phyloP scores from a whole-genome alignment of 2,888 invertebrate genomes.

The Ophioninae sp. region DNA sequence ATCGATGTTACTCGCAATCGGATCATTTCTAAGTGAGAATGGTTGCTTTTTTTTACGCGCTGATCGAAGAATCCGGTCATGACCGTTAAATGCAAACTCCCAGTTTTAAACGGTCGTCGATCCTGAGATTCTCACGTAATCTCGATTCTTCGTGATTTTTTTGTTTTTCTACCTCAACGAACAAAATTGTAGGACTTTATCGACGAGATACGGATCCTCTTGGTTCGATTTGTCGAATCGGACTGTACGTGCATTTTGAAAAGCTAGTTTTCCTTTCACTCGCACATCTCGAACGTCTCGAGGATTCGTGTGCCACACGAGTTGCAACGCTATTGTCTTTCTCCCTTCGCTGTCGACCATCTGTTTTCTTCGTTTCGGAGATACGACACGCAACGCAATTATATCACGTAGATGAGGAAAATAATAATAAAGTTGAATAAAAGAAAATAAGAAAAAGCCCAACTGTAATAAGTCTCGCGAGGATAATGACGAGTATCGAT shows the following conservation, averaged over 20 bases:
- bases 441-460: not conserved
- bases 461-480: constrained; percentile 33
- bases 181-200: constrained; percentile 28
- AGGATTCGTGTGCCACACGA: constrained; percentile 4
- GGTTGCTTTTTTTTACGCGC: not conserved
- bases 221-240: constrained; percentile 34
- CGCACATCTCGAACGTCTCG: constrained; percentile 16
- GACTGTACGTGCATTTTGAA: constrained; percentile 48
- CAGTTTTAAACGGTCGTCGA: constrained; percentile 20
- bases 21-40: not conserved
- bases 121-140: not conserved
- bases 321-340: constrained; percentile 5
- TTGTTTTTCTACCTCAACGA: constrained; percentile 23
- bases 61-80: not conserved
- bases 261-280: constrained; percentile 13
- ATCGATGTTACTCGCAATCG: not conserved
- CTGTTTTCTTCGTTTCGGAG: constrained; percentile 21
- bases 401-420: constrained; percentile 7
- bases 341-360: not conserved
- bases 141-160: not conserved
- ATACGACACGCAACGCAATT: constrained; percentile 16
- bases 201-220: not conserved
- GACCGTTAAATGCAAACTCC: not conserved
- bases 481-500: constrained; percentile 35
- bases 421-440: not conserved